Conservation (phyloP, 1,140 invertebrate species). For the Condylostylus longicornis region DNA sequence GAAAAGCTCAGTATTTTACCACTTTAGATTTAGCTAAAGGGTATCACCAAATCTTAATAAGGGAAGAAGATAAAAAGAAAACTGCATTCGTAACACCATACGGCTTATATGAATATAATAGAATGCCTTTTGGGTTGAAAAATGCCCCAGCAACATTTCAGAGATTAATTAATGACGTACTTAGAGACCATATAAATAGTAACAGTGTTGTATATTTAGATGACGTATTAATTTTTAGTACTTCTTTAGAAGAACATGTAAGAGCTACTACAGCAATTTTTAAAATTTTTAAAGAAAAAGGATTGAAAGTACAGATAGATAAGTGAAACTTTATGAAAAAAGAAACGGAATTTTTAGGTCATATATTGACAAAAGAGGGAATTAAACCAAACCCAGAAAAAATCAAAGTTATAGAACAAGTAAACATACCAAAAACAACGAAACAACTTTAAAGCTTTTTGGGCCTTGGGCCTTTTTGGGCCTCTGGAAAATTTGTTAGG, state of each 20-base stretch:
- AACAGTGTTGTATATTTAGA: conserved; percentile 31
- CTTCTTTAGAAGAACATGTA: conserved; percentile 23
- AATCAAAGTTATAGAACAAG: conserved; percentile 13
- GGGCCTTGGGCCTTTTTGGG: no score
- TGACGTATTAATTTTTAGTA: conserved; percentile 29
- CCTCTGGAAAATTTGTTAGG: no score
- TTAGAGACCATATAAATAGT: conserved; percentile 20
- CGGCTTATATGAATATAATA: conserved; percentile 27
- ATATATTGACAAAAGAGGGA: conserved; percentile 17
- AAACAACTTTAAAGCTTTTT: no score
- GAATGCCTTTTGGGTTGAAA: conserved; percentile 33
- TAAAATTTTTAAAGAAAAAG: conserved; percentile 13
- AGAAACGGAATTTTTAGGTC: conserved; percentile 21
- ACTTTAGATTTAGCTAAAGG: conserved; percentile 34
- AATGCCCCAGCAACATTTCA: conserved; percentile 34
- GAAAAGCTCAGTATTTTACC: conserved; percentile 31
- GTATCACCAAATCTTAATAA: conserved; percentile 37
- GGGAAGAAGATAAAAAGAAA: conserved; percentile 25
- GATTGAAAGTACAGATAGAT: conserved; percentile 21
- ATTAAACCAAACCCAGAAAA: conserved; percentile 19
- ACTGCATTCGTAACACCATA: conserved; percentile 32
- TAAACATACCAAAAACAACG: no score
- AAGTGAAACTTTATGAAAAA: conserved; percentile 24
- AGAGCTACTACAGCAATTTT: conserved; percentile 22
- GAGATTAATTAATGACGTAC: conserved; percentile 25